Percentiles rank a stretch among this genome's conserved stretches.
These are phyloP conservation scores for Heliconius melpomene DNA, from an alignment of 1,140 invertebrate species.

Conservation along the genomic window DNA sequence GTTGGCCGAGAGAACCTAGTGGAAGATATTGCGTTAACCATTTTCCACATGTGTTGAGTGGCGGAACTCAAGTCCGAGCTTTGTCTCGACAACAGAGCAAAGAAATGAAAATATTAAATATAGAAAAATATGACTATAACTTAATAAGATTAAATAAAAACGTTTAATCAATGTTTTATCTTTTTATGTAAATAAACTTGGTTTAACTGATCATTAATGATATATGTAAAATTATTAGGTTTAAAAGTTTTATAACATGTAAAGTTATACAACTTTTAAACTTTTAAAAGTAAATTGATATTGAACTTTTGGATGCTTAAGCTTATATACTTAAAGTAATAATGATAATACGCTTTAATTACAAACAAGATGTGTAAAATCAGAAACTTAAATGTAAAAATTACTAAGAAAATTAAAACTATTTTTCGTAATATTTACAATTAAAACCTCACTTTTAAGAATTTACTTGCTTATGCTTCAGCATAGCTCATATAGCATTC, in stretches of 20 bases:
- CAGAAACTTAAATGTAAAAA: not conserved
- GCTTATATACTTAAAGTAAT: not conserved
- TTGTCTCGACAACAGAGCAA: no score
- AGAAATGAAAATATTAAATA: no score
- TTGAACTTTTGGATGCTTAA: not conserved
- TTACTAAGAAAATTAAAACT: not conserved
- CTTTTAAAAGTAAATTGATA: no score
- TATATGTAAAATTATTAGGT: not conserved
- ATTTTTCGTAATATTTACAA: not conserved
- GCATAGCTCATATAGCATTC: not conserved
- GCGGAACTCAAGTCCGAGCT: no score
- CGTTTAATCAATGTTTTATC: not conserved
- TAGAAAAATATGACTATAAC: not conserved
- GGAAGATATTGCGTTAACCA: no score
- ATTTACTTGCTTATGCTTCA: not conserved
- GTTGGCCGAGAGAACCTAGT: no score
- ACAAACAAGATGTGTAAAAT: no score
- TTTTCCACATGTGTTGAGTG: no score
- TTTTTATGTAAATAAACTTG: not conserved
- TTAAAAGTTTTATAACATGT: not conserved
- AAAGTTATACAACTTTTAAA: not conserved
- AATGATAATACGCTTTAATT: not conserved
- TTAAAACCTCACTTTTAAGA: not conserved
- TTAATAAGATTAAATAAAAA: no score
- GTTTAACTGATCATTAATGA: not conserved